A percentile compares a stretch with the other conserved stretches of the same genome.
Conservation (phyloP, 2,113 vertebrate genomes). For the Calidris pygmaea region DNA sequence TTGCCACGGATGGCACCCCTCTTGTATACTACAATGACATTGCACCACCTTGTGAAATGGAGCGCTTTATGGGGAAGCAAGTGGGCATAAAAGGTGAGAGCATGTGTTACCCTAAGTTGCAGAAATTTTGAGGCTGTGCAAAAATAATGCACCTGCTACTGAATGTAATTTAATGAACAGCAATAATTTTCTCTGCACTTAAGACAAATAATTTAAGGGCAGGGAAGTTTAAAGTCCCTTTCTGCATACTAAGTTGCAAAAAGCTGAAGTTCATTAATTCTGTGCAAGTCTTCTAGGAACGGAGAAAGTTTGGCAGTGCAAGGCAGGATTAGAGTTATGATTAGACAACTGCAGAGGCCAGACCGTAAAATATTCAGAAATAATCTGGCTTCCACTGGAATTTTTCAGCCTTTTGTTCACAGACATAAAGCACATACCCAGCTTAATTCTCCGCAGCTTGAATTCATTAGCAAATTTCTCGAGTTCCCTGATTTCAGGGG, state of each 20-base stretch:
- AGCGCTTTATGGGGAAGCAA: background rate
- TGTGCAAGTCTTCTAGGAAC: background rate
- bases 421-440: slow-evolving; percentile 78
- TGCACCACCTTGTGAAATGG: background rate
- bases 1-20: background rate
- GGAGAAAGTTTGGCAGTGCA: background rate
- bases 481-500: slow-evolving; percentile 93
- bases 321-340: background rate
- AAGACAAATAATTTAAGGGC: background rate
- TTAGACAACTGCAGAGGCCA: background rate
- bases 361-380: background rate
- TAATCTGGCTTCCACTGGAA: background rate
- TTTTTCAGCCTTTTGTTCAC: background rate
- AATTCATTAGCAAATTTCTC: slow-evolving; percentile 98
- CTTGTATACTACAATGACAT: background rate
- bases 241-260: background rate
- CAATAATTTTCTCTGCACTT: background rate
- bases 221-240: background rate
- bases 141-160: background rate
- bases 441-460: slow-evolving; percentile 94
- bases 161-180: background rate
- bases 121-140: background rate
- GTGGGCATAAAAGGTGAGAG: background rate
- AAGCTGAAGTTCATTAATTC: background rate
- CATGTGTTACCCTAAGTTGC: rapidly evolving